Evolutionary conservation across 92 coral and sea anemone genomes (phyloP), one percentile per base, ranked within the genome.

Genomic region (Muricea muricata): DNA sequence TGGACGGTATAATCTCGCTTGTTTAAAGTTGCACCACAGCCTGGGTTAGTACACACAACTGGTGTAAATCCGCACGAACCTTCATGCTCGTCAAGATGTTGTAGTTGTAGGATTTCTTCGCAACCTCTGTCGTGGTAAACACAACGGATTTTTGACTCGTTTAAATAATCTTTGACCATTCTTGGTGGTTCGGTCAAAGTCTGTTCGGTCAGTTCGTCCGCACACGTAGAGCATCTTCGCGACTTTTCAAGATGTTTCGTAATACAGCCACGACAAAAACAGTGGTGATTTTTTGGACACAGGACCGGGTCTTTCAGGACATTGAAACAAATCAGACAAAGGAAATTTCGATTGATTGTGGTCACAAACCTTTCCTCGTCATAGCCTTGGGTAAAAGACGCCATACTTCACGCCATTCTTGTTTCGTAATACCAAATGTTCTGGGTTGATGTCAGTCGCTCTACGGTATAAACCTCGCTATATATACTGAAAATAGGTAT

Each of bases 11-110:
- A 25, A 52, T 52, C 60, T 17, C 60, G 60, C 60, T 52, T 10
- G 60, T 52, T 52, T 18, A 52, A 15, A 52, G 26, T 52, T 52
- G 20, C 26, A 52, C 60, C 60, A 52, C 60, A 52, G 60, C 24
- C 60, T 52, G 18, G 60, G 60, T 52, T 52, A 17, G 60, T 52
- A 52, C 60, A 52, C 18, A 52, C 60, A 25, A 25, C 60, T 52
- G 60, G 60, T 52, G 60, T 52, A 60, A 8, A 60, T 30, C 68
- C 68, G 29, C 68, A 60, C 29, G 68, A 25, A 60, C 2, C 68
- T 7, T 60, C 68, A 21, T 60, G 68, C 14, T 21, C 4, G 37
- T 60, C 68, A 60, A 60, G 68, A 25, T 60, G 68, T 29, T 52
- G 60, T 52, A 52, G 20, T 52, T 52, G 24, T 52, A 52, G 24